A percentile compares a stretch with the other conserved stretches of the same genome.
Conservation (phyloP, 2,113 vertebrate genomes). For the Isurus oxyrinchus region DNA sequence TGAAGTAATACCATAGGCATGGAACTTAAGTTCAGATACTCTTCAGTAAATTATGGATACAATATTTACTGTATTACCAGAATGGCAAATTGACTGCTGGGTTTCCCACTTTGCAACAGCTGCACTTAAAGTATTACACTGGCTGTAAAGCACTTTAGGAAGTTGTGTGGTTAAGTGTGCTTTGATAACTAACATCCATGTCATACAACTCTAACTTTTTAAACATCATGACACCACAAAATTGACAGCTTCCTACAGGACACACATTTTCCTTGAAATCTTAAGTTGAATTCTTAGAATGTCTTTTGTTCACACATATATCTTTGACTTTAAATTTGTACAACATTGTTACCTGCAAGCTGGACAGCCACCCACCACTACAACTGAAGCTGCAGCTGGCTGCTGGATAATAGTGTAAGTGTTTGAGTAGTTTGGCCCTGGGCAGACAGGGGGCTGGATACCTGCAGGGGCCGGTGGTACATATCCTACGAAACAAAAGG, state of each 20-base stretch:
- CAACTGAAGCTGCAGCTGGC: constrained; percentile 64
- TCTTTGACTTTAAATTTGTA: not conserved
- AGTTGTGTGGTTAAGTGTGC: not conserved
- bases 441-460: constrained; percentile 53
- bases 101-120: not conserved
- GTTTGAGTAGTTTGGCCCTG: constrained; percentile 62
- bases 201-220: not conserved
- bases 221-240: not conserved
- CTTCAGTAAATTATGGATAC: not conserved
- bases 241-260: not conserved
- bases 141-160: not conserved
- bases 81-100: not conserved
- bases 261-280: not conserved
- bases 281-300: not conserved
- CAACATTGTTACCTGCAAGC: constrained; percentile 79
- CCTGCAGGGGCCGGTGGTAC: constrained; percentile 42
- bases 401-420: constrained; percentile 80
- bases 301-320: not conserved
- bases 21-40: not conserved
- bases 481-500: constrained; percentile 52
- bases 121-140: not conserved
- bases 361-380: constrained; percentile 95
- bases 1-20: not conserved
- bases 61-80: not conserved
- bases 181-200: too few relatives aligned